Evolutionary conservation across 2,797 vertebrate genomes (phyloP), one percentile per base, ranked within the genome.

Genomic region (Gymnoscopelus braueri): DNA sequence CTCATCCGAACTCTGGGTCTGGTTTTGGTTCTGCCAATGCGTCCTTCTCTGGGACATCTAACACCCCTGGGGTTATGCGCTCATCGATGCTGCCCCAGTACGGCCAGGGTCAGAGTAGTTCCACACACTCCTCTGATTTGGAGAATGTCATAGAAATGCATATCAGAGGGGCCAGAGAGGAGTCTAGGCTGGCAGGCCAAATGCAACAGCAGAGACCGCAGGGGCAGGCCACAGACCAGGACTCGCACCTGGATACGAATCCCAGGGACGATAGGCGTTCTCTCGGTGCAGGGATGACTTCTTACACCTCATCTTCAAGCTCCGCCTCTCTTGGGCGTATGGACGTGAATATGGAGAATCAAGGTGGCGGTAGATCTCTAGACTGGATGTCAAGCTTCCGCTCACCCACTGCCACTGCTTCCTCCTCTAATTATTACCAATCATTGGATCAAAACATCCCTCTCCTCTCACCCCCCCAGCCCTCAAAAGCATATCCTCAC

Each of bases 151-250:
- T 92, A 68, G 89, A 93, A 75, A 72, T 88, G 78, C 90, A 93
- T 50, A 82, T 93, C 35, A 89, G 88, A 58, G 87, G 85, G 75
- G 88, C 90, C 19, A 89, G 89, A 60, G 91, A 93, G 48, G 91
- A 92, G 50, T 85, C 79, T 9, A 87, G 83, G 0, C 77, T 79
- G 55, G 73, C 81, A 3, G 62, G 92, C 65, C 92, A 93, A 75
- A 87, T 91, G 7, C 85, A 91, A 24, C 84, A 93, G 32, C 92
- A 92, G 65, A 82, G 59, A 71, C 76, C 73, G 24, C 67, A 35
- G 7, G 49, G 29, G 47, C 94, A 93, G 35, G 53, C 87, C 24
- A 11, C 75, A 4, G 0, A 70, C 0, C 76, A 80, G 9, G 94
- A 69, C 2, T 80, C 92, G 4, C 90, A 78, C 67, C 80, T 94